Evolutionary conservation across 2,888 invertebrate genomes (phyloP).

Genomic region (Nematopogon swammerdamellus): DNA sequence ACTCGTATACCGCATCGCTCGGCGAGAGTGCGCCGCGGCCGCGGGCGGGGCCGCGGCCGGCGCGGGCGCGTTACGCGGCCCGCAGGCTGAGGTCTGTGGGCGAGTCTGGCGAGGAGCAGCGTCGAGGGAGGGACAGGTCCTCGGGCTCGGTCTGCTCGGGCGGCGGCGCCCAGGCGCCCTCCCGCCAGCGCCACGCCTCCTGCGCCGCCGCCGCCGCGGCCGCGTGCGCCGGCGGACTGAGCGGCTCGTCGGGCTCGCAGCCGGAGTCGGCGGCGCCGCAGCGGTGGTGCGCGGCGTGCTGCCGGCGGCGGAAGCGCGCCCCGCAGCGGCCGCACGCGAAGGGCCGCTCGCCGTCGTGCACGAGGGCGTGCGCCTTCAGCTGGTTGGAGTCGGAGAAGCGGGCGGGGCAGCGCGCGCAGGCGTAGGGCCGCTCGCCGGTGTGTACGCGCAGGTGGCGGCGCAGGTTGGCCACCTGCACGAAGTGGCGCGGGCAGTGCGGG

Average conservation of each 20-base stretch:
- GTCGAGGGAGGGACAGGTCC: conserved; percentile 72
- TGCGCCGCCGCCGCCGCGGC: too few species aligned
- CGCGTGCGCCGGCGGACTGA: conserved; percentile 43
- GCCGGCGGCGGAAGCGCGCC: conserved; percentile 81
- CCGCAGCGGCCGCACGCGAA: conserved; percentile 81
- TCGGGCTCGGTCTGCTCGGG: conserved; percentile 92
- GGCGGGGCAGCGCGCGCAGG: conserved; percentile 80
- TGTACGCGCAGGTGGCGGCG: conserved; percentile 86
- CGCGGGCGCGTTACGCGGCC: conserved; percentile 33
- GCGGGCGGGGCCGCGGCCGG: conserved; percentile 6
- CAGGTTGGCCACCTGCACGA: conserved; percentile 91
- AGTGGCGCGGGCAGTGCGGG: conserved; percentile 86
- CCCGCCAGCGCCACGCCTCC: conserved; percentile 34
- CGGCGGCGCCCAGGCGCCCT: conserved; percentile 32
- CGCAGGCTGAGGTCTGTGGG: conserved; percentile 50
- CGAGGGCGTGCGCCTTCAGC: conserved; percentile 83
- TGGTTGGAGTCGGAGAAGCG: conserved; percentile 92
- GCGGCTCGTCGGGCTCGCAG: conserved; percentile 28
- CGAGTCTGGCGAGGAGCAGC: conserved; percentile 48
- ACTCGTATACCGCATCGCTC: conserved; percentile 70
- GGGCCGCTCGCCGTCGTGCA: conserved; percentile 89
- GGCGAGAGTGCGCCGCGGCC: conserved; percentile 23
- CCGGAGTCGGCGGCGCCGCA: conserved; percentile 52
- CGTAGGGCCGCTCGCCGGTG: conserved; percentile 88
- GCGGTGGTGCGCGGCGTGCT: conserved; percentile 83